Conservation (phyloP, 2,888 invertebrate species). For the Drosophila emarginata region DNA sequence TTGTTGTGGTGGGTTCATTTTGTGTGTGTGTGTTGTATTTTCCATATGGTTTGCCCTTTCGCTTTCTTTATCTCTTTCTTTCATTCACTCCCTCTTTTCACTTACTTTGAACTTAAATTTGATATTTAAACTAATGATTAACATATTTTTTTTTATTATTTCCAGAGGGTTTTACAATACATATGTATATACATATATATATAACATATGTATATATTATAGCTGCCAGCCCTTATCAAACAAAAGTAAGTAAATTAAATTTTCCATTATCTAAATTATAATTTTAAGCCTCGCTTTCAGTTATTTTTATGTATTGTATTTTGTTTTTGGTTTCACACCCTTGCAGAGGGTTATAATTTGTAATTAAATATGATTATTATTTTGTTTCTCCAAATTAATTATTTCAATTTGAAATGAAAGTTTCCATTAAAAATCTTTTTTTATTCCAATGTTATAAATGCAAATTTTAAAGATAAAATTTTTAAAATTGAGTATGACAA, state of each 20-base stretch:
- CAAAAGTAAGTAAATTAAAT: slow-evolving; percentile 8
- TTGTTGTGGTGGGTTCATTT: slow-evolving; percentile 70
- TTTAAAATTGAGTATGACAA: not conserved
- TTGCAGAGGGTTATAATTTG: not conserved
- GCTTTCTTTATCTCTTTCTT: slow-evolving; percentile 31
- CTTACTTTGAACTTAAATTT: slow-evolving; percentile 54
- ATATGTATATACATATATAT: slow-evolving; percentile 8
- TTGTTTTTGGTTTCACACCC: not conserved
- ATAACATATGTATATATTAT: slow-evolving; percentile 15
- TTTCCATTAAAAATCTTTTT: too few species aligned
- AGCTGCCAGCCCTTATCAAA: slow-evolving; percentile 34
- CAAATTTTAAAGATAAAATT: too few species aligned
- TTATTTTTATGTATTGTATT: slow-evolving; percentile 12
- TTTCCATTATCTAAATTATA: slow-evolving; percentile 35
- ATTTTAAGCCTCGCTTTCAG: slow-evolving; percentile 66
- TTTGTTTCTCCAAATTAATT: too few species aligned
- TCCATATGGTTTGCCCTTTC: slow-evolving; percentile 21
- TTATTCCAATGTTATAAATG: too few species aligned
- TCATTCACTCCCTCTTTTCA: slow-evolving; percentile 12
- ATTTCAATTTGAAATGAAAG: too few species aligned
- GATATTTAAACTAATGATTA: slow-evolving; percentile 33
- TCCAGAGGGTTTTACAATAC: slow-evolving; percentile 15
- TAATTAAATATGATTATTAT: too few species aligned
- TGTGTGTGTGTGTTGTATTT: slow-evolving; percentile 53
- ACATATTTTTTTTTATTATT: slow-evolving; percentile 28